phyloP scores from a whole-genome alignment of 1,140 invertebrate species.

The Diprion similis region DNA sequence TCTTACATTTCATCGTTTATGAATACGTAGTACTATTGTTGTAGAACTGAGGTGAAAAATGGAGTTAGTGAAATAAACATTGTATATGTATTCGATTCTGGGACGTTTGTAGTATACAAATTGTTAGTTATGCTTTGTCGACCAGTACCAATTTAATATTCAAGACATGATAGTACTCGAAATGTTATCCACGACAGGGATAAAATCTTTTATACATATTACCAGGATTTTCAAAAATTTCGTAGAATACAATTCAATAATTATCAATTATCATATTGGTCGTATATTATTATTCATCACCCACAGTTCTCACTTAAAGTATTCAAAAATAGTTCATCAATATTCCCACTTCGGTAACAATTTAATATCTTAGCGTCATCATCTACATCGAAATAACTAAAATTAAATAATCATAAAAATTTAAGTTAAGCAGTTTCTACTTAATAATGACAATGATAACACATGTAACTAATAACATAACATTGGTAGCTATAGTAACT shows the following conservation, averaged over 20 bases:
- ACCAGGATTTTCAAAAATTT: background rate
- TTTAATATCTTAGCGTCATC: background rate
- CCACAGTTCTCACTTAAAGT: background rate
- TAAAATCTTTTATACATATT: background rate
- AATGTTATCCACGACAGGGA: too few species aligned
- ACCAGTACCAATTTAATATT: too few species aligned
- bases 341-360: background rate
- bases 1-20: background rate
- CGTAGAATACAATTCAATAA: background rate
- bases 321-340: background rate
- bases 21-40: too few species aligned
- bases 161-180: too few species aligned
- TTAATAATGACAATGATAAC: constrained; percentile 3
- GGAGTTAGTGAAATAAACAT: too few species aligned
- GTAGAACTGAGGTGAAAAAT: too few species aligned
- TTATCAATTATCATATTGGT: background rate
- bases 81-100: background rate
- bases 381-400: background rate
- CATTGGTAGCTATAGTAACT: background rate
- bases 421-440: background rate
- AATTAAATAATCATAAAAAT: background rate
- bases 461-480: background rate
- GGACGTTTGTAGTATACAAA: background rate
- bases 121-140: too few species aligned
- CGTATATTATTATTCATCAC: constrained; percentile 3